A percentile compares a stretch with the other conserved stretches of the same genome.
These are phyloP conservation scores for Pantelozetes paolii DNA, from an alignment of 2,888 invertebrate genomes.

Conservation along the genomic window DNA sequence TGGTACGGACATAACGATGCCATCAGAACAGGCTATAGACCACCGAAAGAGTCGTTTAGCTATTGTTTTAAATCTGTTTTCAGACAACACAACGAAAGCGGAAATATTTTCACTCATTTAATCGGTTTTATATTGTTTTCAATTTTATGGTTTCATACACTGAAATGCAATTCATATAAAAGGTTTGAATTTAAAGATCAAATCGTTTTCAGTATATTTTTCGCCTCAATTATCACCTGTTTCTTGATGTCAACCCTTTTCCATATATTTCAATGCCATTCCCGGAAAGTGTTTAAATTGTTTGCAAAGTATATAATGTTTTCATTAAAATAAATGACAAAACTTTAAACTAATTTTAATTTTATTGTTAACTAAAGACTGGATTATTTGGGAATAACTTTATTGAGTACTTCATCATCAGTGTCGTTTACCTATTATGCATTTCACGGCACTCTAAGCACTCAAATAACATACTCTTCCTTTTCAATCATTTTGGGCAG, in stretches of 20 bases:
- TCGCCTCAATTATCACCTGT: conserved; percentile 92
- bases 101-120: conserved; percentile 98
- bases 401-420: conserved; percentile 97
- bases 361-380: conserved; percentile 58
- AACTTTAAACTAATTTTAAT: background rate
- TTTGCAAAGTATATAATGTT: conserved; percentile 67
- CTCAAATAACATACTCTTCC: background rate
- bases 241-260: conserved; percentile 94
- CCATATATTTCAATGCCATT: conserved; percentile 97
- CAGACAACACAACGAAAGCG: conserved; percentile 96
- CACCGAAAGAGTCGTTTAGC: conserved; percentile 57
- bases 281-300: conserved; percentile 90
- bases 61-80: conserved; percentile 59
- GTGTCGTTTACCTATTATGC: conserved; percentile 99
- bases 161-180: background rate
- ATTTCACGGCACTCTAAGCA: conserved; percentile 60
- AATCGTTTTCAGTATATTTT: conserved; percentile 90
- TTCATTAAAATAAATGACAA: background rate
- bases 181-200: conserved; percentile 62
- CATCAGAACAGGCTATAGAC: conserved; percentile 58
- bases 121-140: conserved; percentile 58
- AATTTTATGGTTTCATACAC: background rate
- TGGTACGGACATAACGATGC: conserved; percentile 61
- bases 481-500: background rate
- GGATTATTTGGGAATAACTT: conserved; percentile 97